Percentiles rank a stretch among this genome's conserved stretches.
Conservation (phyloP, 1,140 invertebrate species). For the Tetranychus urticae region DNA sequence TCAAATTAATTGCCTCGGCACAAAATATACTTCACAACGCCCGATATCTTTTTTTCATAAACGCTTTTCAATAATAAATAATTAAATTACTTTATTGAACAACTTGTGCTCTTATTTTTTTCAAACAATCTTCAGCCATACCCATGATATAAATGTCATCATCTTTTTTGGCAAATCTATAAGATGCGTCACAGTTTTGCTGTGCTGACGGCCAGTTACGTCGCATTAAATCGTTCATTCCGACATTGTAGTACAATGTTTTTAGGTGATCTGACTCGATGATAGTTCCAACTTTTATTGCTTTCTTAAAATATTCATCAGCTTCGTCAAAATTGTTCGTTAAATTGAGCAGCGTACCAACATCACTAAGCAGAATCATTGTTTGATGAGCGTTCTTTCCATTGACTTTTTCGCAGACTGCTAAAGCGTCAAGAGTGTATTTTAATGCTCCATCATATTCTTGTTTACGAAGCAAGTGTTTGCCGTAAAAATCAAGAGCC, state of each 20-base stretch:
- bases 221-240: slow-evolving; percentile 16
- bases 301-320: slow-evolving; percentile 40
- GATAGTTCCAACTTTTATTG: slow-evolving; percentile 35
- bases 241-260: slow-evolving; percentile 49
- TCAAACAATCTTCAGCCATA: background rate
- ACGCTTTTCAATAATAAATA: too few relatives aligned
- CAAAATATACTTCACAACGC: too few relatives aligned
- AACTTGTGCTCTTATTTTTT: background rate
- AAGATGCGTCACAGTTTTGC: background rate
- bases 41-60: too few relatives aligned
- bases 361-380: slow-evolving; percentile 55
- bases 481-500: slow-evolving; percentile 2
- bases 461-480: slow-evolving; percentile 3
- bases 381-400: slow-evolving; percentile 43
- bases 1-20: too few relatives aligned
- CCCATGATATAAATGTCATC: background rate
- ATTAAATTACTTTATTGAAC: too few relatives aligned
- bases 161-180: background rate
- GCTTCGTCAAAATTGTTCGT: slow-evolving; percentile 39
- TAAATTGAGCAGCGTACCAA: slow-evolving; percentile 44
- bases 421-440: slow-evolving; percentile 40
- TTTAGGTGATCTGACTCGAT: slow-evolving; percentile 34
- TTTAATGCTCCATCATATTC: slow-evolving; percentile 33
- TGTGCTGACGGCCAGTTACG: background rate
- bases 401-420: slow-evolving; percentile 35